Evolutionary conservation across 2,888 invertebrate species (phyloP).

Genomic region (Lasioglossum calceatum): DNA sequence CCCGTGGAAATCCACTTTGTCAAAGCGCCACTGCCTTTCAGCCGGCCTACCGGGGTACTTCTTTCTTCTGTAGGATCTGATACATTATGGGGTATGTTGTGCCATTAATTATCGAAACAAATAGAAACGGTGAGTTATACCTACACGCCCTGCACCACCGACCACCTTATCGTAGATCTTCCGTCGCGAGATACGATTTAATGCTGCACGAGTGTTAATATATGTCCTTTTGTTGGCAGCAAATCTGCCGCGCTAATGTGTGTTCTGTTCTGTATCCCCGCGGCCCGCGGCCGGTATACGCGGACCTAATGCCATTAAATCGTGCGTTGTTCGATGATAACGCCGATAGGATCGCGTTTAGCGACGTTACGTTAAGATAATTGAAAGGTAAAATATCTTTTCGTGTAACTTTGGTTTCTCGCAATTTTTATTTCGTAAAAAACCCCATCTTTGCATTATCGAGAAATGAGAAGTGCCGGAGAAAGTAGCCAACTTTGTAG

Average conservation of each 20-base stretch:
- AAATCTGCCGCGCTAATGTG: conserved; percentile 36
- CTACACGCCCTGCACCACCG: conserved; percentile 35
- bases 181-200: conserved; percentile 55
- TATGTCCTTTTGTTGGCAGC: conserved; percentile 50
- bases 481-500: no score
- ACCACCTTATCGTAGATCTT: conserved; percentile 59
- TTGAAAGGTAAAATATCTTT: no score
- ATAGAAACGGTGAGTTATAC: conserved; percentile 61
- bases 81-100: conserved; percentile 44
- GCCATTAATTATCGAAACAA: conserved; percentile 67
- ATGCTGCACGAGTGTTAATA: conserved; percentile 32
- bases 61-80: conserved; percentile 30
- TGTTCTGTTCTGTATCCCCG: background rate
- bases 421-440: no score
- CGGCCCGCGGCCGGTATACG: background rate
- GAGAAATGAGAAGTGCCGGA: no score
- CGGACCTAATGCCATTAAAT: conserved; percentile 21
- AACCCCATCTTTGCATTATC: no score
- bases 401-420: no score
- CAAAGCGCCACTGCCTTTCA: conserved; percentile 45
- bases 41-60: background rate
- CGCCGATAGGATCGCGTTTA: conserved; percentile 25
- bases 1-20: conserved; percentile 64
- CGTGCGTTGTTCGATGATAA: conserved; percentile 8
- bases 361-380: conserved; percentile 22